A percentile compares a stretch with the other conserved stretches of the same genome.
Evolutionary conservation across 2,888 invertebrate species (phyloP).

Genomic region (Leuctra nigra): DNA sequence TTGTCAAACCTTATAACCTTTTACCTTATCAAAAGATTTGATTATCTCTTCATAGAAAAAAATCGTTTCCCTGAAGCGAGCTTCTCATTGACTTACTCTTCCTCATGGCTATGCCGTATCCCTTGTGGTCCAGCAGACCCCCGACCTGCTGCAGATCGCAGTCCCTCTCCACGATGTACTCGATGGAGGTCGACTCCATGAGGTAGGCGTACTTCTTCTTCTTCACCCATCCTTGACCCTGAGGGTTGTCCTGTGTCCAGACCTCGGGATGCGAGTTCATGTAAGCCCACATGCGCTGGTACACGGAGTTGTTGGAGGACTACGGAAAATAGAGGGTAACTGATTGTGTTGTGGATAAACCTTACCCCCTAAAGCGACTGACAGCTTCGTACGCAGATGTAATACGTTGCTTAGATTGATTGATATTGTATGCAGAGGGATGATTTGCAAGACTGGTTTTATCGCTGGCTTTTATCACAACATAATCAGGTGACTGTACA

Average conservation of each 20-base stretch:
- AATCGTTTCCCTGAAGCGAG: not conserved
- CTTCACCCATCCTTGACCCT: slow-evolving; percentile 85
- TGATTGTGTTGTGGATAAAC: no score
- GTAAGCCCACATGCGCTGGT: slow-evolving; percentile 92
- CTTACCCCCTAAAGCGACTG: no score
- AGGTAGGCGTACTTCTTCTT: slow-evolving; percentile 90
- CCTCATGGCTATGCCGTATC: slow-evolving; percentile 92
- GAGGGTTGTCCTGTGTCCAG: slow-evolving; percentile 76
- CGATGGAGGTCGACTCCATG: slow-evolving; percentile 96
- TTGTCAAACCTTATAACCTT: not conserved
- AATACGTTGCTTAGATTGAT: no score
- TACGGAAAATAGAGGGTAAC: no score
- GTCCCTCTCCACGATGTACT: slow-evolving; percentile 85
- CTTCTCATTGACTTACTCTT: slow-evolving; percentile 58
- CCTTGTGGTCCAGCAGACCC: slow-evolving; percentile 86
- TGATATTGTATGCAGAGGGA: no score
- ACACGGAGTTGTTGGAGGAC: slow-evolving; percentile 91
- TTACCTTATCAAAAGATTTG: not conserved
- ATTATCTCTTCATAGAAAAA: not conserved
- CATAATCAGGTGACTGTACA: no score
- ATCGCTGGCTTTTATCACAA: no score
- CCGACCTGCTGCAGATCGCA: slow-evolving; percentile 90
- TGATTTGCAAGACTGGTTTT: no score
- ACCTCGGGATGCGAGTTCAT: slow-evolving; percentile 87
- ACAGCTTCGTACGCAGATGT: no score